A percentile compares a stretch with the other conserved stretches of the same genome.
These are phyloP conservation scores for Drosophila kurseongensis DNA, from an alignment of 1,140 invertebrate genomes.

Conservation along the genomic window DNA sequence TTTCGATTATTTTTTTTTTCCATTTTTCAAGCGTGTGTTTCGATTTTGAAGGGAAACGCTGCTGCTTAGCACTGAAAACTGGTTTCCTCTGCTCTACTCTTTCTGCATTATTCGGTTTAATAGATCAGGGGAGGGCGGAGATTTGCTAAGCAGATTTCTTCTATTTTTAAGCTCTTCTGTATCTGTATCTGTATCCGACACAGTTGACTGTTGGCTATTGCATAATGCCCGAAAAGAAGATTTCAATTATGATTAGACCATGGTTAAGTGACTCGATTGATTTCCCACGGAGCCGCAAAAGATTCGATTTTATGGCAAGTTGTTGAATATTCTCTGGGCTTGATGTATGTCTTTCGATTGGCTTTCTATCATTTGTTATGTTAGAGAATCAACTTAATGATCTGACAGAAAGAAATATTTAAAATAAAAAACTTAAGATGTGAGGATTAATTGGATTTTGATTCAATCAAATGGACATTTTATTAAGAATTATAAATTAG, in stretches of 20 bases:
- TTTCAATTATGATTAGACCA: slow-evolving; percentile 52
- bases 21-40: slow-evolving; percentile 6
- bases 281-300: slow-evolving; percentile 38
- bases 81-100: slow-evolving; percentile 39
- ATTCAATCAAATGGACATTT: neutral
- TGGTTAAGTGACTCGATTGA: slow-evolving; percentile 48
- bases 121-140: slow-evolving; percentile 19
- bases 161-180: slow-evolving; percentile 23
- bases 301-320: slow-evolving; percentile 33
- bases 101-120: slow-evolving; percentile 35
- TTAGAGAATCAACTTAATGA: slow-evolving; percentile 7
- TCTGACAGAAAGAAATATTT: slow-evolving; percentile 1
- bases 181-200: slow-evolving; percentile 25
- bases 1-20: slow-evolving; percentile 28
- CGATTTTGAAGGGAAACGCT: slow-evolving; percentile 49
- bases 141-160: slow-evolving; percentile 12
- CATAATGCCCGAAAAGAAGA: slow-evolving; percentile 45
- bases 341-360: slow-evolving; percentile 44
- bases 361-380: slow-evolving; percentile 32
- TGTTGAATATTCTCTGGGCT: slow-evolving; percentile 16
- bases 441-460: neutral
- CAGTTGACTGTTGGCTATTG: slow-evolving; percentile 42
- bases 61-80: slow-evolving; percentile 34
- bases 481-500: neutral
- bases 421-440: neutral